Percentiles rank a stretch among this genome's conserved stretches.
Conservation (phyloP, 2,888 invertebrate genomes). For the Eupeodes luniger region DNA sequence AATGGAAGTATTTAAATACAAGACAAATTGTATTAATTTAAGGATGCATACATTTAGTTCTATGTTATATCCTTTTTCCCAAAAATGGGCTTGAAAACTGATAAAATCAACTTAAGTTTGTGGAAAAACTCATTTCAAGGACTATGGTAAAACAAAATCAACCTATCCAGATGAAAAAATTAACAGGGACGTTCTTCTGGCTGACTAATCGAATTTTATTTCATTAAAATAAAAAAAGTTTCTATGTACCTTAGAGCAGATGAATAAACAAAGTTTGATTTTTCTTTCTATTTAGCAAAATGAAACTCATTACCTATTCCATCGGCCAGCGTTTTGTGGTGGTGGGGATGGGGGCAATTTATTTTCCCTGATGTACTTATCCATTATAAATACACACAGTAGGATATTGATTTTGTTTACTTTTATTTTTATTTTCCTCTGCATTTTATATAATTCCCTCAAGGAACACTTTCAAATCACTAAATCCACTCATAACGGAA, state of each 20-base stretch:
- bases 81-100: too few species aligned
- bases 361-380: background rate
- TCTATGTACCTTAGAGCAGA: too few species aligned
- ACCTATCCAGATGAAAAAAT: background rate
- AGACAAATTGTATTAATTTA: too few species aligned
- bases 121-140: too few species aligned
- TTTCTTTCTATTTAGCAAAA: background rate
- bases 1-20: too few species aligned
- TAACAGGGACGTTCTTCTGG: background rate
- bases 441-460: background rate
- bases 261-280: background rate
- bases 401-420: background rate
- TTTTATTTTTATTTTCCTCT: background rate
- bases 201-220: background rate
- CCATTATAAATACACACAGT: background rate
- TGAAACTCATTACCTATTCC: too few species aligned
- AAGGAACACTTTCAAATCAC: background rate
- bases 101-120: too few species aligned
- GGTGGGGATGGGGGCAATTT: background rate
- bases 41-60: too few species aligned
- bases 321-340: too few species aligned
- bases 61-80: too few species aligned
- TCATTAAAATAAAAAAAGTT: background rate
- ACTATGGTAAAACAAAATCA: too few species aligned
- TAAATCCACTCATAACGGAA: background rate